Evolutionary conservation across 2,888 invertebrate genomes (phyloP), one percentile per base, ranked within the genome.

Genomic region (Fragum fragum): DNA sequence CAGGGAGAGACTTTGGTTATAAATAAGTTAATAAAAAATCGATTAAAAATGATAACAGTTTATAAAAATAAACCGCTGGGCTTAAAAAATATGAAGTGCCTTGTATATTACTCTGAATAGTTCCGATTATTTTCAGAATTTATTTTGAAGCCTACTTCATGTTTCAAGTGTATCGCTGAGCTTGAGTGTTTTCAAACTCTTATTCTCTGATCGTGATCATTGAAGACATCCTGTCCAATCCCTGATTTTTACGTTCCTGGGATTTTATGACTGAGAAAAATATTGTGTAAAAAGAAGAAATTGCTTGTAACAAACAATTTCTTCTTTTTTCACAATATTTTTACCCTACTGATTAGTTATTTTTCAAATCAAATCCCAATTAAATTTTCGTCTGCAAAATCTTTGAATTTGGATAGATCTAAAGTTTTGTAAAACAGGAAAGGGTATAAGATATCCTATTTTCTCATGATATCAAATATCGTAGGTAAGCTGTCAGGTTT

Each of bases 1-100:
- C 32, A 36, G 32, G 32, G 32, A 36, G 32, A 36, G 32, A 36
- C 47, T n/a, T 47, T 14, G 47, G 47, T 18, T n/a, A 47, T 47
- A n/a, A 47, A 47, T 47, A 47, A 47, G 7, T n/a, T 47, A 47
- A 47, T 47, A 47, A 47, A 47, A 47, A 18, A 47, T 47, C 47
- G 47, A 47, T 47, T 47, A 47, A 47, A 47, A 47, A 47, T 47
- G 47, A 47, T 47, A 47, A 47, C 47, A 47, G 47, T 47, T 47
- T 47, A 47, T 47, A 47, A 47, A 47, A 47, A 47, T 47, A 47
- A 47, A 47, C 47, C 14, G 3, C 47, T n/a, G 2, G 47, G 47
- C 47, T 47, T 47, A 47, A 47, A 47, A 14, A 47, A 9, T 14
- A 2, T 47, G 47, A 47, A 47, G 47, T 47, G 47, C 18, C 3